Evolutionary conservation across 2,797 vertebrate species (phyloP).

Genomic region (Chromis chromis): DNA sequence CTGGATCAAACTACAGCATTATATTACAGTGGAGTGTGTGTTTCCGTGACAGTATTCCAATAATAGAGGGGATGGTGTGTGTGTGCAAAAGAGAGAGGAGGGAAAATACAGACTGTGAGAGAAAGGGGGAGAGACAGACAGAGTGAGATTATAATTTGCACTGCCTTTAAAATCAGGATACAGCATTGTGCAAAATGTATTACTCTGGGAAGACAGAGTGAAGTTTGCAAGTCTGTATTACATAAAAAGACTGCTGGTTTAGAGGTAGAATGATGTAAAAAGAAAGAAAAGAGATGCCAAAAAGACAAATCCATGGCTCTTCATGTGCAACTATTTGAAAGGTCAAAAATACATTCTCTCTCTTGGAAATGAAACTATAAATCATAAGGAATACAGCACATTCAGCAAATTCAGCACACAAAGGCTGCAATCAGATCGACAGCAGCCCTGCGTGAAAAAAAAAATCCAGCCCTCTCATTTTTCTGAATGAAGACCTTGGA

Average conservation of each 20-base stretch:
- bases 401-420: background rate
- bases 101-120: conserved; percentile 26
- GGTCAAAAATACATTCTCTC: background rate
- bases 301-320: background rate
- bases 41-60: conserved; percentile 70
- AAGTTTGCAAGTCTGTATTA: conserved; percentile 30
- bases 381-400: background rate
- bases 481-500: background rate
- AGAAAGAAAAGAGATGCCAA: background rate
- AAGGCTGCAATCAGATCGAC: background rate
- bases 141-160: conserved; percentile 65
- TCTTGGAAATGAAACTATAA: background rate
- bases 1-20: conserved; percentile 76
- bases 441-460: background rate
- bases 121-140: conserved; percentile 30
- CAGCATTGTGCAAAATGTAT: conserved; percentile 34
- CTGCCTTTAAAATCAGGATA: conserved; percentile 53
- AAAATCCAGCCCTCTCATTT: background rate
- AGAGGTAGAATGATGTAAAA: background rate
- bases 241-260: conserved; percentile 15
- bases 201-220: conserved; percentile 5
- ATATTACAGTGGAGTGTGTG: conserved; percentile 69
- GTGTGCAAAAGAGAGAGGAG: conserved; percentile 15
- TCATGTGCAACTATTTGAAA: background rate
- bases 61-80: conserved; percentile 58